Conservation (phyloP, 2,888 invertebrate genomes). For the Xestia c-nigrum region DNA sequence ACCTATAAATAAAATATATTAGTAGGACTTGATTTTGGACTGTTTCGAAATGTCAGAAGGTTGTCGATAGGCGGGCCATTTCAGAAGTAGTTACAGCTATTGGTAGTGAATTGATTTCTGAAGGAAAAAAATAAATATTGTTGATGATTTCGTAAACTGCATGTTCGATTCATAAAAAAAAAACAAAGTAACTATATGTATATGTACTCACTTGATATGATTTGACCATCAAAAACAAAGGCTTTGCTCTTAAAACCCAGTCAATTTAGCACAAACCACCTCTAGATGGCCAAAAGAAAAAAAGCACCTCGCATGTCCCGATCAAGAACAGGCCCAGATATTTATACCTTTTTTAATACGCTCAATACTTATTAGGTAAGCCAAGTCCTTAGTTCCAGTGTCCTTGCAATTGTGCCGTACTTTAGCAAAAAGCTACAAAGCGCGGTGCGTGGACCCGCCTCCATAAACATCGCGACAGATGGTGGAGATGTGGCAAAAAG, state of each 20-base stretch:
- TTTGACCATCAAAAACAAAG: neutral
- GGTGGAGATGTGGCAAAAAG: slow-evolving; percentile 83
- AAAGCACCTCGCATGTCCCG: neutral
- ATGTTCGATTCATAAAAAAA: neutral
- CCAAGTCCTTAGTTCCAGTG: slow-evolving; percentile 44
- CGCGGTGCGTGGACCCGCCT: slow-evolving; percentile 65
- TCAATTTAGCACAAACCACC: slow-evolving; percentile 11
- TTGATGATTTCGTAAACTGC: neutral
- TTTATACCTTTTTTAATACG: slow-evolving; percentile 41
- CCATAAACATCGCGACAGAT: slow-evolving; percentile 85
- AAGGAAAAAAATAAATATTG: neutral
- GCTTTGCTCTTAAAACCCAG: neutral
- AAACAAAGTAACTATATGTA: neutral
- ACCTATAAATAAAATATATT: slow-evolving; percentile 9
- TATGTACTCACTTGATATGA: neutral
- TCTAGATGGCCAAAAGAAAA: neutral
- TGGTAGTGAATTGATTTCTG: neutral
- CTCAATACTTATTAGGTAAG: slow-evolving; percentile 51
- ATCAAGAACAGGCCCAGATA: slow-evolving; percentile 36
- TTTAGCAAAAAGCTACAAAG: slow-evolving; percentile 72
- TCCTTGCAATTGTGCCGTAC: slow-evolving; percentile 48
- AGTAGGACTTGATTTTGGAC: neutral
- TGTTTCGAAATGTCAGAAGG: neutral
- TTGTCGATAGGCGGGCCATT: neutral
- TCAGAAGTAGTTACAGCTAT: too few species aligned